phyloP scores from a whole-genome alignment of 2,797 vertebrate genomes.

The Sparus aurata region DNA sequence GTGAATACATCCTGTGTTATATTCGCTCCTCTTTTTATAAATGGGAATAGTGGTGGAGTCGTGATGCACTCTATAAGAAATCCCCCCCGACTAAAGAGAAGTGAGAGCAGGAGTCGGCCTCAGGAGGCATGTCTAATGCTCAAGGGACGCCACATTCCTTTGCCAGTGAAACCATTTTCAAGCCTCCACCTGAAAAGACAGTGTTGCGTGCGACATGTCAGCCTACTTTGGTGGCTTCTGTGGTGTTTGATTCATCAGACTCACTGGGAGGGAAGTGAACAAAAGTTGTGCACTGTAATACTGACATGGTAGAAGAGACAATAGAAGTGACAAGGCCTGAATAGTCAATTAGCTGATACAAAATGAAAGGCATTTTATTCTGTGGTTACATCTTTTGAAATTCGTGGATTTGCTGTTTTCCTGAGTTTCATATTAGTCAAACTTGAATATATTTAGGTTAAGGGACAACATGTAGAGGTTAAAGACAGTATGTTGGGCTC shows the following conservation, averaged over 20 bases:
- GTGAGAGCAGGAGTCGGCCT: constrained; percentile 25
- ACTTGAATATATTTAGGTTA: constrained; percentile 1
- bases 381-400: background rate
- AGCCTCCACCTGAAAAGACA: background rate
- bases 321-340: background rate
- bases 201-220: background rate
- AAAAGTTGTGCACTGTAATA: background rate
- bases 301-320: constrained; percentile 2
- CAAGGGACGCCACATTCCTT: background rate
- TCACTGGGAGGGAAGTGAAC: constrained; percentile 16
- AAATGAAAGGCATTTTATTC: background rate
- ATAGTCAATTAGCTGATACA: background rate
- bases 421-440: background rate
- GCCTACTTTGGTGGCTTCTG: background rate
- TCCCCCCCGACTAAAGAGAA: constrained; percentile 5
- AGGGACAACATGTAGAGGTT: background rate
- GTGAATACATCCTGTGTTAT: constrained; percentile 6
- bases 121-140: constrained; percentile 7
- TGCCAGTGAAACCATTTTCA: constrained; percentile 32
- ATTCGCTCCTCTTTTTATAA: constrained; percentile 6
- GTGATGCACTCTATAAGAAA: background rate
- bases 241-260: constrained; percentile 6
- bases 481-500: background rate
- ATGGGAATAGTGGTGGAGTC: background rate
- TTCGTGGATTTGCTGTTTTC: background rate